Evolutionary conservation across 2,797 vertebrate genomes (phyloP), one percentile per base, ranked within the genome.

Genomic region (Poeciliopsis gracilis): DNA sequence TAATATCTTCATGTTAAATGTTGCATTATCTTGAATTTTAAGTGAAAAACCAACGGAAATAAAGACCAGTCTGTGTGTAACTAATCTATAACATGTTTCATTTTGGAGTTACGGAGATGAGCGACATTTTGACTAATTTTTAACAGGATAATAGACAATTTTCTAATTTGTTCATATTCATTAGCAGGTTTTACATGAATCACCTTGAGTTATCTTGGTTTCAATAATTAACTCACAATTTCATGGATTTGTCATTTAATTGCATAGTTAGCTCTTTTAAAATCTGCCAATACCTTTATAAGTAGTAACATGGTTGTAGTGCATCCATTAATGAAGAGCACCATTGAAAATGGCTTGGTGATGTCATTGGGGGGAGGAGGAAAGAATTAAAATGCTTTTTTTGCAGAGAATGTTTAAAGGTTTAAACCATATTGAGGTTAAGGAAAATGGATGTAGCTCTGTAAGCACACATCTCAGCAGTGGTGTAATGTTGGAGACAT

Each of bases 401-500:
- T n/a, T 15, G 38, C 11, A 69, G 30, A 43, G 59, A 28, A 12
- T 12, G 38, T 59, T 43, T 28, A 43, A 51, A 25, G 30, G 28
- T 59, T 59, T 71, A 20, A 72, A 53, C 30, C 43, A 33, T 28
- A 61, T 63, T 59, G 38, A 81, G 71, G 49, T 81, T 70, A 82
- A 81, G 79, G 23, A 49, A 73, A 72, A 55, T 43, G 41, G 41
- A 28, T 53, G 79, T 28, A 45, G 43, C 74, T 67, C 67, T 43
- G 23, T 85, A 76, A 79, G 81, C 83, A 73, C 49, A 70, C 75
- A 25, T 53, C 73, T 55, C 30, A 66, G 67, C 76, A 30, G 45
- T 66, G 51, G 20, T 76, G 57, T 80, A 78, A 79, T 73, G 70
- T 76, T 61, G n/a, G 13, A 53, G 72, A 72, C 43, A 7, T 53